These are phyloP conservation scores for Arrhopalites spinosus DNA, from an alignment of 2,888 invertebrate genomes.

Conservation along the genomic window DNA sequence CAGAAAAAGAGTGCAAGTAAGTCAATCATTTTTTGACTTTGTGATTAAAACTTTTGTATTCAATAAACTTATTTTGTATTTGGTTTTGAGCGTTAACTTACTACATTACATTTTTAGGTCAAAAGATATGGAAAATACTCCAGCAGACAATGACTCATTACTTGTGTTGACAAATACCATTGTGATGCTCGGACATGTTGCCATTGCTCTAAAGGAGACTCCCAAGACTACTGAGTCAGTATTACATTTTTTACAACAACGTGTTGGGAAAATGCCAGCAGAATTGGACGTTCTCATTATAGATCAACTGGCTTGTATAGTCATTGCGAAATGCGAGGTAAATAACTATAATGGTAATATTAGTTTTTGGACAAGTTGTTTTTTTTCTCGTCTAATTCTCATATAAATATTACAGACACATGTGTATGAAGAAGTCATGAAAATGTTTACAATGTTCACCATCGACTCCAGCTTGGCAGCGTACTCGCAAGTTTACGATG, in stretches of 20 bases:
- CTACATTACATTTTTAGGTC: constrained; percentile 33
- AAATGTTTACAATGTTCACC: constrained; percentile 95
- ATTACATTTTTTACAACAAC: constrained; percentile 94
- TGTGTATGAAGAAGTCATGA: constrained; percentile 93
- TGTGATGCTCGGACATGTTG: constrained; percentile 95
- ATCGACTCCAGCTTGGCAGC: constrained; percentile 85
- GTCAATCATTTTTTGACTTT: not conserved
- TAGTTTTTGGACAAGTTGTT: not conserved
- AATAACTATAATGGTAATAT: constrained; percentile 56
- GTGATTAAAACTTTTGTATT: not conserved
- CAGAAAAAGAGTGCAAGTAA: constrained; percentile 81
- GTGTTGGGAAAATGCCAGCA: constrained; percentile 89
- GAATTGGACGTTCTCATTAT: constrained; percentile 92
- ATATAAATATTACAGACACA: constrained; percentile 60
- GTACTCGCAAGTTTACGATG: constrained; percentile 65
- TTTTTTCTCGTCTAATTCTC: not conserved
- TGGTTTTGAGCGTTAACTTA: not conserved
- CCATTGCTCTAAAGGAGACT: constrained; percentile 89
- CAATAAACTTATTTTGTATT: not conserved
- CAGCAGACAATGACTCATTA: constrained; percentile 58
- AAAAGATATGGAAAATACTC: constrained; percentile 39
- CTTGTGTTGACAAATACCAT: constrained; percentile 96
- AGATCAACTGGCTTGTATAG: constrained; percentile 97
- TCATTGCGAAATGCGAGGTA: constrained; percentile 89
- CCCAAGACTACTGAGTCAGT: constrained; percentile 94